Conservation (phyloP, 2,888 invertebrate species). For the Acleris cristana region DNA sequence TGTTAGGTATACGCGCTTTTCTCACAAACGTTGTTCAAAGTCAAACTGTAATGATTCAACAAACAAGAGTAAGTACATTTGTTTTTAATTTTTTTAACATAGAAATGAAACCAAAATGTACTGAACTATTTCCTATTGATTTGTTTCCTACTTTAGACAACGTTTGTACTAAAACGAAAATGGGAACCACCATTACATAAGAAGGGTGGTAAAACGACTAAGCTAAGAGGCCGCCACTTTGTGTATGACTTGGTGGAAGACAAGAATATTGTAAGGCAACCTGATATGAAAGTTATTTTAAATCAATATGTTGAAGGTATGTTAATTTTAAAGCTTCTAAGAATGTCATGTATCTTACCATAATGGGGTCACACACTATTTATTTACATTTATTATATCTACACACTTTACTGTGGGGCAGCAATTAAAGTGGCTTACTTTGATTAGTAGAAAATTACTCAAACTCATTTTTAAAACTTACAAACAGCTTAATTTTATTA, state of each 20-base stretch:
- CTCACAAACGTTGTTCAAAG: slow-evolving; percentile 49
- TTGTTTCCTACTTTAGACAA: slow-evolving; percentile 84
- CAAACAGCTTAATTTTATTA: too few relatives aligned
- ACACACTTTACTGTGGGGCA: not conserved
- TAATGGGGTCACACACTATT: not conserved
- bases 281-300: slow-evolving; percentile 87
- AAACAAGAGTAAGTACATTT: slow-evolving; percentile 61
- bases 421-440: too few relatives aligned
- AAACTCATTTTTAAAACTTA: too few relatives aligned
- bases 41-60: slow-evolving; percentile 57
- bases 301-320: slow-evolving; percentile 88
- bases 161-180: slow-evolving; percentile 88
- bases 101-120: slow-evolving; percentile 3
- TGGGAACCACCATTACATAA: slow-evolving; percentile 84
- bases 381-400: not conserved
- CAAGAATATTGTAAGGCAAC: slow-evolving; percentile 76
- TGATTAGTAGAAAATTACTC: too few relatives aligned
- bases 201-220: slow-evolving; percentile 78
- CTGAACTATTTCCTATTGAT: not conserved
- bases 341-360: too few relatives aligned
- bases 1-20: slow-evolving; percentile 60
- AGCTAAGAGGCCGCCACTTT: slow-evolving; percentile 85
- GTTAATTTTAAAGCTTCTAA: slow-evolving; percentile 9
- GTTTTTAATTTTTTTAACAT: too few relatives aligned
- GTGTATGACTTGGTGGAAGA: slow-evolving; percentile 90